Conservation (phyloP, 2,797 vertebrate genomes). For the Sardinella longiceps region DNA sequence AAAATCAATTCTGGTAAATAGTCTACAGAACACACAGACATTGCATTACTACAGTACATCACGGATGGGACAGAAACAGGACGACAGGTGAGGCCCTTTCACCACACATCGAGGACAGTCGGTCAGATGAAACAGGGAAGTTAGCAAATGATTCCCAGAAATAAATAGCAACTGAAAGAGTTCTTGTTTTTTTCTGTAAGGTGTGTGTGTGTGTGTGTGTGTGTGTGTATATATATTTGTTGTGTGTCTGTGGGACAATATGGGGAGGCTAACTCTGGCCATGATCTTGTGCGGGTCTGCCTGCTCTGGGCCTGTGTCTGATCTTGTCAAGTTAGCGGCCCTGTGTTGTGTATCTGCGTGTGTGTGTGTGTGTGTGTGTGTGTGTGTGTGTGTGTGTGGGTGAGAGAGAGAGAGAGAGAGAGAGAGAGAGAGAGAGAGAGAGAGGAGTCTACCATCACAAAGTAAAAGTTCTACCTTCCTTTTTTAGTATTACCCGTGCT, state of each 20-base stretch:
- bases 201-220: not conserved
- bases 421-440: no score
- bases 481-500: no score
- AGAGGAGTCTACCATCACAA: no score
- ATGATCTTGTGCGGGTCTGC: no score
- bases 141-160: not conserved
- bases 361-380: no score
- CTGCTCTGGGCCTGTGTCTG: no score
- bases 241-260: not conserved
- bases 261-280: no score
- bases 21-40: slow-evolving; percentile 32
- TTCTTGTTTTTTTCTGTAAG: slow-evolving; percentile 58
- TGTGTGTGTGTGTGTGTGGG: no score
- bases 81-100: not conserved
- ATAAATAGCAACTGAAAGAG: slow-evolving; percentile 77
- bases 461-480: no score
- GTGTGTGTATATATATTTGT: not conserved
- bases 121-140: not conserved
- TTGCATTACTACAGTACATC: not conserved
- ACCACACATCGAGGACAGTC: not conserved
- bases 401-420: no score
- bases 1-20: not conserved
- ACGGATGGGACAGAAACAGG: not conserved
- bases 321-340: no score
- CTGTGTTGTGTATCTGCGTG: no score